These are phyloP conservation scores for Yasuhikotakia modesta DNA, from an alignment of 2,797 vertebrate species.

Conservation along the genomic window DNA sequence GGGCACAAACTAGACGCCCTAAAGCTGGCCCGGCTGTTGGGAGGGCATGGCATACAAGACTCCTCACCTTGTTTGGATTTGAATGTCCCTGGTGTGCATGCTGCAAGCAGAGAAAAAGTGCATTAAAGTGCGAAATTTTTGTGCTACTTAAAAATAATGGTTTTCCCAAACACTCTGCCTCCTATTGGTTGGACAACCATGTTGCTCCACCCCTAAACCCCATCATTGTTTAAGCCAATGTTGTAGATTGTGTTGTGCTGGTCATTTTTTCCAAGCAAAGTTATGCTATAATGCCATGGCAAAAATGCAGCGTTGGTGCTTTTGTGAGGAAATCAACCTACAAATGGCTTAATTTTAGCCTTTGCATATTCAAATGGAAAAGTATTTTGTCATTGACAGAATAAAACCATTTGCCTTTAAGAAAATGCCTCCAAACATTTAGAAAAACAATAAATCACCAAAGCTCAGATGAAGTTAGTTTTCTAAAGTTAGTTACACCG, in stretches of 20 bases:
- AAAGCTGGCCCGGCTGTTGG: slow-evolving; percentile 86
- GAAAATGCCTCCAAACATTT: neutral
- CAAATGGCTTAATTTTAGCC: neutral
- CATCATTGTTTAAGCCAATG: neutral
- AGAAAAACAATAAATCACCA: neutral
- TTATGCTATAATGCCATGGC: neutral
- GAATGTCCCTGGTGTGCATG: slow-evolving; percentile 88
- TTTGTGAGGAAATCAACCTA: neutral
- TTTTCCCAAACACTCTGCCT: neutral
- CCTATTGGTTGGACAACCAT: neutral
- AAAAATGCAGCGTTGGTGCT: too few relatives aligned
- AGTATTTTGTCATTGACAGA: neutral
- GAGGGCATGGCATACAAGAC: slow-evolving; percentile 86
- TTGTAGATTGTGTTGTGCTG: neutral
- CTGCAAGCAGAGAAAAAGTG: slow-evolving; percentile 65
- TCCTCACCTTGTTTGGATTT: slow-evolving; percentile 93
- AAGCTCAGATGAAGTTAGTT: slow-evolving; percentile 27
- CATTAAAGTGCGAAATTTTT: neutral
- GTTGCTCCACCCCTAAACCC: neutral
- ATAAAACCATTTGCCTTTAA: neutral
- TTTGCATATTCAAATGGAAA: neutral
- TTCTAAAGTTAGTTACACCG: neutral
- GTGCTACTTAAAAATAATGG: neutral
- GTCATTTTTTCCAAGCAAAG: neutral
- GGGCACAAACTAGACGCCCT: slow-evolving; percentile 86